Evolutionary conservation across 2,888 invertebrate genomes (phyloP), one percentile per base, ranked within the genome.

Genomic region (Agyllia agylla): DNA sequence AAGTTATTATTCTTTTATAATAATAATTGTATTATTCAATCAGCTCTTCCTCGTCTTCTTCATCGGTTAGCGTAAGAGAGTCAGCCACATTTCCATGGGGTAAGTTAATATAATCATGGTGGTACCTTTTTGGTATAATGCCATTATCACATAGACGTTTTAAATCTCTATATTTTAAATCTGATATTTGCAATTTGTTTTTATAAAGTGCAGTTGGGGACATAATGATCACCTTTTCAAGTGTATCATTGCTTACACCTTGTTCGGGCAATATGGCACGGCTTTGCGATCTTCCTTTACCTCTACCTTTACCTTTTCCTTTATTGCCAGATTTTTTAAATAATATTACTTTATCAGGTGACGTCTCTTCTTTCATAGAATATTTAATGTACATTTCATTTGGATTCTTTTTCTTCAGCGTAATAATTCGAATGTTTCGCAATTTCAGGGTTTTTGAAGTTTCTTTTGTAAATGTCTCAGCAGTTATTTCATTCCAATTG

Each of bases 391-490:
- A 57, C 35, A 91, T 87, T 89, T 85, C 30, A 70, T 88, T 86
- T 80, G 79, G 64, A 64, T 87, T 75, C 33, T 87, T 91, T 81
- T 91, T 91, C 70, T 87, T 90, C 70, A 91, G 87, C 35, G 91
- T 90, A 70, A 70, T 85, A 24, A 87, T 84, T 85, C 87, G 73
- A 64, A 90, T 89, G 24, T 88, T 70, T 81, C 80, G 85, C 38
- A 93, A 75, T 70, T 89, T 81, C 9, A 78, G 30, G 80, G 92
- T 92, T 30, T 91, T 88, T n/a, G 86, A 35, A 70, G 91, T 86
- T 64, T 42, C 85, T 81, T 83, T 88, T 64, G 89, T 89, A 33
- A 89, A 85, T 38, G 73, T 83, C 31, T 78, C 80, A 3, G 30
- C 78, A 73, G 86, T 17, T 38, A 86, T 15, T 78, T 86, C 27